These are phyloP conservation scores for Iguana delicatissima DNA, from an alignment of 2,797 vertebrate genomes.

Conservation along the genomic window DNA sequence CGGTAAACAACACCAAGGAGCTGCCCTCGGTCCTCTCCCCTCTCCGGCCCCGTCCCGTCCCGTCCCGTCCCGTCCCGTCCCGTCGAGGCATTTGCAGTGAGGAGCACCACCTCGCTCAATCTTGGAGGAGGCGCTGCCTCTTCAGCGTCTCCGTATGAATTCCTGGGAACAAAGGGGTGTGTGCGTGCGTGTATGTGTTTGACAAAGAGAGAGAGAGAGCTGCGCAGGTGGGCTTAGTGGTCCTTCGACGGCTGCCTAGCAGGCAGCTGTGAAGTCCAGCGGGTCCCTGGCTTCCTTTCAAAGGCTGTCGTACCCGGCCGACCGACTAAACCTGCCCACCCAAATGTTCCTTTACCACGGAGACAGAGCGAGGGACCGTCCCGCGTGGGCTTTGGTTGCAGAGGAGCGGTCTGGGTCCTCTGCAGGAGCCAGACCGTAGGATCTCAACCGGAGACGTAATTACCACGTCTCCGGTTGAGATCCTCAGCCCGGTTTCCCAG, in stretches of 20 bases:
- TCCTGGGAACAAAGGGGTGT: background rate
- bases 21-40: constrained; percentile 28
- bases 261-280: background rate
- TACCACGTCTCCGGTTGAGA: too few species aligned
- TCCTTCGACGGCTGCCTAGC: background rate
- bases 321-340: background rate
- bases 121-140: background rate
- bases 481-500: too few species aligned
- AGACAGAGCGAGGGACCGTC: too few species aligned
- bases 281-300: background rate
- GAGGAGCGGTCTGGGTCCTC: too few species aligned
- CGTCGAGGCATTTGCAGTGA: constrained; percentile 9
- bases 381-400: too few species aligned
- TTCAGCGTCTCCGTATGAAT: background rate
- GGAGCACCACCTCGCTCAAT: background rate
- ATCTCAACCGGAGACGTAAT: too few species aligned
- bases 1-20: constrained; percentile 67
- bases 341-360: too few species aligned
- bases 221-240: background rate
- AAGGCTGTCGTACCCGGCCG: background rate
- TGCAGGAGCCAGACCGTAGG: too few species aligned
- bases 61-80: constrained; percentile 4
- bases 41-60: background rate
- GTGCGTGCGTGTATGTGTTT: background rate
- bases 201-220: too few species aligned